Evolutionary conservation across 2,797 vertebrate species (phyloP).

Genomic region (Arnoldichthys spilopterus): DNA sequence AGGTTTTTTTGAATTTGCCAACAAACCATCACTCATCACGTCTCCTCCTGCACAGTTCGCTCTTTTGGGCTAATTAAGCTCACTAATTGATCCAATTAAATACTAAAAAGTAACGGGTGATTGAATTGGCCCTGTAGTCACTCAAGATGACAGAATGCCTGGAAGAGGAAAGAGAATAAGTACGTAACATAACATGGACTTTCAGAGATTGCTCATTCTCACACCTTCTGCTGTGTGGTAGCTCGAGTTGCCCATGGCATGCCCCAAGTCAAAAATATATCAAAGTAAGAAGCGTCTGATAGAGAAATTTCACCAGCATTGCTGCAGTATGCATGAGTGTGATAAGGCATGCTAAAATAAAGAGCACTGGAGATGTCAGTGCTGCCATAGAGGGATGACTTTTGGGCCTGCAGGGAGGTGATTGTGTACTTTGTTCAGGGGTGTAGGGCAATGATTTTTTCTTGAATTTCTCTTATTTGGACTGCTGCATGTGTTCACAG

Average conservation of each 20-base stretch:
- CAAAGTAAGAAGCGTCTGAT: not conserved
- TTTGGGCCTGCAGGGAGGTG: no score
- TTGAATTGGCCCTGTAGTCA: slow-evolving; percentile 20
- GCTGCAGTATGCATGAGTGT: not conserved
- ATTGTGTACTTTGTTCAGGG: no score
- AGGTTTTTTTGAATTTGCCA: slow-evolving; percentile 25
- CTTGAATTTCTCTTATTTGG: no score
- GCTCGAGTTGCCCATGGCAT: not conserved
- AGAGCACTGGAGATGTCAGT: no score
- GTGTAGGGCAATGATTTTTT: no score
- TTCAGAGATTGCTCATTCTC: not conserved
- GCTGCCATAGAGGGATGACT: no score
- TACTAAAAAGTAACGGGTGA: slow-evolving; percentile 45
- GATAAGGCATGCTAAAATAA: not conserved
- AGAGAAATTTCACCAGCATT: not conserved
- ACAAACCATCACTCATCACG: slow-evolving; percentile 40
- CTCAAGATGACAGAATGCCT: not conserved
- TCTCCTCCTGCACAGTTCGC: slow-evolving; percentile 36
- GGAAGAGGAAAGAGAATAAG: not conserved
- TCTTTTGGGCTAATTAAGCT: slow-evolving; percentile 65
- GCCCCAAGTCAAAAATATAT: not conserved
- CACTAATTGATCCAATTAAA: slow-evolving; percentile 64
- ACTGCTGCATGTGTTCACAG: no score
- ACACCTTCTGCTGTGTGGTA: not conserved
- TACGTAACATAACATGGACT: not conserved